phyloP scores from a whole-genome alignment of 2,888 invertebrate species.

The Macrosoma leucophasiata region DNA sequence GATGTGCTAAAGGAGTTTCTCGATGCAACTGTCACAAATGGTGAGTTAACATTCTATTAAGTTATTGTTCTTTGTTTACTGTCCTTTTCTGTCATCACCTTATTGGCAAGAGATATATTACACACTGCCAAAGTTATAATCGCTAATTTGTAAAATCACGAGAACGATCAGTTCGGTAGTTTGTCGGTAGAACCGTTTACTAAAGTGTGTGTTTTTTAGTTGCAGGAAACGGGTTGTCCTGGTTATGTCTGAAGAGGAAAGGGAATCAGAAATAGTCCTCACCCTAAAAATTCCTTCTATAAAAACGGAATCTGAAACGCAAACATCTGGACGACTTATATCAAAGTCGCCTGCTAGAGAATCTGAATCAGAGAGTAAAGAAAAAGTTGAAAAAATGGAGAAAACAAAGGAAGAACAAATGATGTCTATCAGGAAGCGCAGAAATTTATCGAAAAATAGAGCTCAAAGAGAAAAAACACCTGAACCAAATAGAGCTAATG shows the following conservation, averaged over 20 bases:
- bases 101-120: conserved; percentile 52
- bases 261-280: conserved; percentile 32
- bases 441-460: conserved; percentile 77
- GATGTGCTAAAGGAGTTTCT: conserved; percentile 47
- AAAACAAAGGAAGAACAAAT: conserved; percentile 56
- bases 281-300: conserved; percentile 47
- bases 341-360: conserved; percentile 36
- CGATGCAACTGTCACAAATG: conserved; percentile 39
- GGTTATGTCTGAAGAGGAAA: conserved; percentile 53
- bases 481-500: conserved; percentile 61
- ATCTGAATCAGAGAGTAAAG: conserved; percentile 12
- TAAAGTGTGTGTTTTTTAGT: conserved; percentile 39
- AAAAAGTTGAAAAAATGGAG: conserved; percentile 43
- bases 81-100: conserved; percentile 31
- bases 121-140: conserved; percentile 43
- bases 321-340: conserved; percentile 43
- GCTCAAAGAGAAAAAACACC: conserved; percentile 70
- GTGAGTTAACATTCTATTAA: conserved; percentile 48
- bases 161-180: conserved; percentile 37
- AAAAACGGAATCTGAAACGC: conserved; percentile 53
- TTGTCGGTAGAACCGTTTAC: conserved; percentile 26
- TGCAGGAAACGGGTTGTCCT: conserved; percentile 23
- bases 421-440: conserved; percentile 76
- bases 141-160: conserved; percentile 30
- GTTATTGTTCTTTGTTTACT: conserved; percentile 35